phyloP scores from a whole-genome alignment of 2,888 invertebrate genomes.

The Patella ulyssiponensis region DNA sequence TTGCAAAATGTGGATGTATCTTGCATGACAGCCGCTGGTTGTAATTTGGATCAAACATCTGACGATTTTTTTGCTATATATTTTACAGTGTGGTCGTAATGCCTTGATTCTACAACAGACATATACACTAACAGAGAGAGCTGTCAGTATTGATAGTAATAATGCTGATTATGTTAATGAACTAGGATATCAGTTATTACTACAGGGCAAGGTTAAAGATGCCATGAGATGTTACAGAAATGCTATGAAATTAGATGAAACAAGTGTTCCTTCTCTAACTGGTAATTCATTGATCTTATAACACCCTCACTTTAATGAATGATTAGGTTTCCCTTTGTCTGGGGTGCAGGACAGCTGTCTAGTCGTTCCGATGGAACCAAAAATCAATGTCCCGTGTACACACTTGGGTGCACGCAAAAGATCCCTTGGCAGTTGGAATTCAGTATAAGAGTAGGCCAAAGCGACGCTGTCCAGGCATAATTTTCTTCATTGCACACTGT shows the following conservation, averaged over 20 bases:
- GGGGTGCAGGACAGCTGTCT: no score
- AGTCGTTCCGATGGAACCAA: background rate
- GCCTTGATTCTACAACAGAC: slow-evolving; percentile 82
- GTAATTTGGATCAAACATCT: background rate
- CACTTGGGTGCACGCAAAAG: background rate
- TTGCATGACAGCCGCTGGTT: no score
- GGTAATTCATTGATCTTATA: slow-evolving; percentile 48
- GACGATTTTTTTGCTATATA: background rate
- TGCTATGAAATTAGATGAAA: slow-evolving; percentile 88
- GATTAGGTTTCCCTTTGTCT: no score
- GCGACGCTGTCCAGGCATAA: no score
- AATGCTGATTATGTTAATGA: slow-evolving; percentile 84
- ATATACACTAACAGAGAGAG: slow-evolving; percentile 84
- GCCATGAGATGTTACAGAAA: slow-evolving; percentile 85
- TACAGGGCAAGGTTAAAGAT: slow-evolving; percentile 84
- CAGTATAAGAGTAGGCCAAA: no score
- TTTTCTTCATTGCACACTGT: no score
- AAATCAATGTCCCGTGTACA: background rate
- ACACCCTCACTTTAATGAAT: background rate
- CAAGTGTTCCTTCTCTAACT: slow-evolving; percentile 82
- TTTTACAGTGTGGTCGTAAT: slow-evolving; percentile 73
- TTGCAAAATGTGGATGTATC: no score
- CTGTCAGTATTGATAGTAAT: slow-evolving; percentile 80
- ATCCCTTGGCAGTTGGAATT: background rate
- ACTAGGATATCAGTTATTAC: slow-evolving; percentile 84